A percentile compares a stretch with the other conserved stretches of the same genome.
These are phyloP conservation scores for Sabatieria punctata DNA, from an alignment of 2,888 invertebrate species.

Conservation along the genomic window DNA sequence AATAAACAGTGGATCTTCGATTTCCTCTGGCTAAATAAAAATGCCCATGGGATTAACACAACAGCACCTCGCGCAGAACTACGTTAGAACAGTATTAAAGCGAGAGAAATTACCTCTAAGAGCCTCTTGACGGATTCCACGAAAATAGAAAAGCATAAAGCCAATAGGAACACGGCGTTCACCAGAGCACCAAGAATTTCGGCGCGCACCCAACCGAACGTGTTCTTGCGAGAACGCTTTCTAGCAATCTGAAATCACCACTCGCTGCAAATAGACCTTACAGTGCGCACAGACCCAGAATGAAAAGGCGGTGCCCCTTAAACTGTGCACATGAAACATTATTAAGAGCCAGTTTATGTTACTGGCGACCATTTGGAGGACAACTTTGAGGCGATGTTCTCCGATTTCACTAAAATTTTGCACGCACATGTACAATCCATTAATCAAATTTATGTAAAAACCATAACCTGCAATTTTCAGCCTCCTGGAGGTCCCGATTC, in stretches of 20 bases:
- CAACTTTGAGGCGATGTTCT: too few relatives aligned
- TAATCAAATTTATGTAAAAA: too few relatives aligned
- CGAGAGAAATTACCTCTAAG: constrained; percentile 16
- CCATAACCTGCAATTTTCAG: too few relatives aligned
- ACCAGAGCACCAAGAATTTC: constrained; percentile 93
- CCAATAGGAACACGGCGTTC: constrained; percentile 92
- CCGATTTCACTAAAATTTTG: too few relatives aligned
- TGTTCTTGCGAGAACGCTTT: constrained; percentile 55
- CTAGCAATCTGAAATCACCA: constrained; percentile 23
- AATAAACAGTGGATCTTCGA: constrained; percentile 63
- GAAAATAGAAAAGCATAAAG: constrained; percentile 90
- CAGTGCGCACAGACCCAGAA: too few relatives aligned
- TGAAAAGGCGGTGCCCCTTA: too few relatives aligned
- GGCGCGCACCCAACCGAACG: constrained; percentile 96
- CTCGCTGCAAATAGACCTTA: too few relatives aligned
- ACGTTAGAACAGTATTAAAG: neutral
- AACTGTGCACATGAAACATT: too few relatives aligned
- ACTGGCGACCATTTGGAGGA: too few relatives aligned
- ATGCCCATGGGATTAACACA: neutral
- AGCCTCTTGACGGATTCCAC: constrained; percentile 84
- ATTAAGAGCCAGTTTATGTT: too few relatives aligned
- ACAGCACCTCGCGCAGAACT: neutral
- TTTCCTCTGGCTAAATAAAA: constrained; percentile 42
- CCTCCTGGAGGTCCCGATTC: too few relatives aligned
- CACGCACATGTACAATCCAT: too few relatives aligned